Base-by-base conservation (phyloP, 2,797 vertebrate genomes). In the Schizothorax lantsangensis region DNA sequence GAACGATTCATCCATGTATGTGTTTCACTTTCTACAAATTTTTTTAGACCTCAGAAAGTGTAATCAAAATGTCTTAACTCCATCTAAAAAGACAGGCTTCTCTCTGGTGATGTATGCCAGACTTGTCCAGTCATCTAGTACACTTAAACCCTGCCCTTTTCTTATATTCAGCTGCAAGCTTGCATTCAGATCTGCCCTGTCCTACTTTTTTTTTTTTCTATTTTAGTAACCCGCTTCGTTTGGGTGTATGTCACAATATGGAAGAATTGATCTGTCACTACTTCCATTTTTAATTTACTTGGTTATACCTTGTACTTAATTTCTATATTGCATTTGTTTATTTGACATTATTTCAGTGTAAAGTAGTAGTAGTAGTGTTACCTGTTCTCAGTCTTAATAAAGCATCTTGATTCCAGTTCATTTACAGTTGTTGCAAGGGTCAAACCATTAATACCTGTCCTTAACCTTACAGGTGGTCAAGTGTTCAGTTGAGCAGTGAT, bases 381-480 rank as follows among this genome's bases (percentile, higher is more conserved):
- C 23, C 36, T 64, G n/a, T 43, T 21, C 79, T 12, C 38, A 47
- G 6, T 81, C 45, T 69, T 73, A 71, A n/a, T 19, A 30, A 72
- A 83, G 33, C 33, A 15, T 30, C 47, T 73, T 85, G 49, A 26
- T 45, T 71, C 38, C 12, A 21, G 66, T 73, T 73, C 0, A 64
- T 62, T 81, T 49, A 81, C 84, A 86, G 49, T 72, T 80, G 7
- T 59, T 72, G 52, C 2, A 66, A n/a, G 14, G 68, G 11, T 80
- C 54, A 86, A 40, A 52, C 21, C 66, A 49, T 47, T 79, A 69
- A 54, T 79, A 62, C n/a, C 26, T n/a, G 82, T 30, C 69, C 43
- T 81, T 54, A n/a, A 81, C 71, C 79, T 43, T 66, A 38, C 23
- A 68, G 71, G 7, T 36, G 49, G 15, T 83, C 81, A 83, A 72